phyloP scores from a whole-genome alignment of 2,888 invertebrate genomes.

The Palloptera scutellata region DNA sequence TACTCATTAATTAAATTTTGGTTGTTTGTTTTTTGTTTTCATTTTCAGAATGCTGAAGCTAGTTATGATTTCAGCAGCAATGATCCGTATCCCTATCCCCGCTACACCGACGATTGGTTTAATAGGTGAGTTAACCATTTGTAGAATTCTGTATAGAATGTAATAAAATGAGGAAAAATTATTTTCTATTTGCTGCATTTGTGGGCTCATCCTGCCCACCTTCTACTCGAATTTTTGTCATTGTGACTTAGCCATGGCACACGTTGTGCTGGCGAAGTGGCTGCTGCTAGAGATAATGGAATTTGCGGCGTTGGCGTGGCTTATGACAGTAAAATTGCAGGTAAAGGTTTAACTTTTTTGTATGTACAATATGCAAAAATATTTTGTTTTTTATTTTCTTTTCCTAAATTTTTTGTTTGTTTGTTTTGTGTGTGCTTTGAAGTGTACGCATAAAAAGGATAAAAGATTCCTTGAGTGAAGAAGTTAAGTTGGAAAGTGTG shows the following conservation, averaged over 20 bases:
- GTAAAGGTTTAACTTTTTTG: slow-evolving; percentile 66
- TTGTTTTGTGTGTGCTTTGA: no score
- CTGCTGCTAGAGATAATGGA: slow-evolving; percentile 97
- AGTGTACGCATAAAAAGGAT: no score
- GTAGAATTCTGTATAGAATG: background rate
- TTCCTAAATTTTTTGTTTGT: no score
- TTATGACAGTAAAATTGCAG: slow-evolving; percentile 97
- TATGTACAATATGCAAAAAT: no score
- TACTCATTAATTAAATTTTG: background rate
- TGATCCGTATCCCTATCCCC: slow-evolving; percentile 97
- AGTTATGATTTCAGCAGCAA: slow-evolving; percentile 99
- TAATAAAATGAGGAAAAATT: background rate
- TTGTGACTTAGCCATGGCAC: slow-evolving; percentile 84
- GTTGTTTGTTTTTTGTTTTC: slow-evolving; percentile 16
- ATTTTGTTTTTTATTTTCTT: no score
- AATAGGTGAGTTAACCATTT: slow-evolving; percentile 79
- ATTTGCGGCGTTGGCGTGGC: slow-evolving; percentile 99
- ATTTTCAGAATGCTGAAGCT: slow-evolving; percentile 90
- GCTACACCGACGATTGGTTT: slow-evolving; percentile 99
- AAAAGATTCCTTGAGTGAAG: no score
- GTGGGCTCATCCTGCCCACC: background rate
- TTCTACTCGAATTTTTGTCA: slow-evolving; percentile 8
- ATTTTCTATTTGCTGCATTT: background rate
- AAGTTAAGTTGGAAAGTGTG: no score
- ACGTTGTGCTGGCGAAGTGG: slow-evolving; percentile 97